Evolutionary conservation across 2,113 vertebrate species (phyloP), one percentile per base, ranked within the genome.

Genomic region (Gulo gulo): DNA sequence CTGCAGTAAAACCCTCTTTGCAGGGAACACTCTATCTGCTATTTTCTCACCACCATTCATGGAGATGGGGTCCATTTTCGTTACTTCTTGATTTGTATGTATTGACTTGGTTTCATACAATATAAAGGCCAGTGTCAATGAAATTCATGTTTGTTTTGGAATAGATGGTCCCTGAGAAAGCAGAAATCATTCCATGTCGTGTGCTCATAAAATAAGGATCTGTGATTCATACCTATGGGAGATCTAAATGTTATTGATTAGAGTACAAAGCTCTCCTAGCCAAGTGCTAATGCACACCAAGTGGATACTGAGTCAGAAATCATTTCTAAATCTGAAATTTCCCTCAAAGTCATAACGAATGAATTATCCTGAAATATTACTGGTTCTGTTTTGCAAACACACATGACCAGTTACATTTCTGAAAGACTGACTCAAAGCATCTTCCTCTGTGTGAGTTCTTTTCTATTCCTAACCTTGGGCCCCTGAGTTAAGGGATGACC

Each of bases 191-290:
- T 96, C 82, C 47, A 15, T 47, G 57, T 93, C 73, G 45, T 93
- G 82, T 79, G 67, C 55, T 97, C 31, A 76, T 74, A 86, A 82
- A 89, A 65, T n/a, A 26, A 96, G 42, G 61, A 42, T 96, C 78
- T 97, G 50, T 83, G 87, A 86, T 47, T 84, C 65, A 80, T 39
- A 76, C 78, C 94, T 73, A 1, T 80, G 65, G 87, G 96, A 97
- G 71, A 88, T 15, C 67, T 96, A 81, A 96, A 88, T 96, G 96
- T 81, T 94, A 96, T 81, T 92, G 86, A 96, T 95, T 69, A 95
- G 90, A 95, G 65, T 59, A 7, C 7, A 20, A 87, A 73, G 69
- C 57, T 81, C 29, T 82, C 39, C 52, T 47, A 47, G 87, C 86
- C 94, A 97, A 79, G 79, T 76, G 65, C 91, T 95, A 76, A 95